phyloP scores from a whole-genome alignment of 2,113 vertebrate genomes.

The Grantiella picta region DNA sequence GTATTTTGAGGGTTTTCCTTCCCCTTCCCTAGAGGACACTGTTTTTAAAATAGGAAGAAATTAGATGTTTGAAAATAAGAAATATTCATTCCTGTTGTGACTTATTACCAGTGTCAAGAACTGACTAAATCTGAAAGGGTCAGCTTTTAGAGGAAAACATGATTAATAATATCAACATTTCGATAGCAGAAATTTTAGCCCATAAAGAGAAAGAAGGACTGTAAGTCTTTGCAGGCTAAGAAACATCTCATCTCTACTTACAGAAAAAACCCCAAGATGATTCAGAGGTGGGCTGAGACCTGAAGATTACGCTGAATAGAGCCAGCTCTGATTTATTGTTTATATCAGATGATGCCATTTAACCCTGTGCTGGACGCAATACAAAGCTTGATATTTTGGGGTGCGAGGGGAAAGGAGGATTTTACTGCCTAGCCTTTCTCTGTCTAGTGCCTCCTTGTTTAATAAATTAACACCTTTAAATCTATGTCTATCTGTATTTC shows the following conservation, averaged over 20 bases:
- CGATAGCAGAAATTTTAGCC: background rate
- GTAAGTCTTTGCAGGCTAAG: slow-evolving; percentile 25
- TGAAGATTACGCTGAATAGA: background rate
- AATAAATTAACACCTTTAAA: slow-evolving; percentile 13
- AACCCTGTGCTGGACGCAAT: background rate
- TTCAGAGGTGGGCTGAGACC: slow-evolving; percentile 18
- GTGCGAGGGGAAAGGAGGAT: background rate
- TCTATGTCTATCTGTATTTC: background rate
- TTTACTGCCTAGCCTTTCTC: background rate
- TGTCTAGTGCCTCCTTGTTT: background rate
- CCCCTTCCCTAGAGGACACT: background rate
- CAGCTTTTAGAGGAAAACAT: background rate
- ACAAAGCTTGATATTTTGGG: background rate
- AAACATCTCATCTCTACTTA: slow-evolving; percentile 13
- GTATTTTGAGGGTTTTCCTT: accelerated
- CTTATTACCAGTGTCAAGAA: background rate
- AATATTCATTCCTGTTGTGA: background rate
- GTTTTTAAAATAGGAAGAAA: background rate
- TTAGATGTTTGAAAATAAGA: background rate
- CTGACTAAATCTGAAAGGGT: slow-evolving; percentile 1
- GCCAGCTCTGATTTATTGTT: slow-evolving; percentile 24
- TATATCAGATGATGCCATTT: slow-evolving; percentile 15
- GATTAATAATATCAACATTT: slow-evolving; percentile 14
- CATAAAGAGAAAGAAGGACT: slow-evolving; percentile 7
- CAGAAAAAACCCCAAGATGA: background rate